Percentiles rank a stretch among this genome's conserved stretches.
Conservation (phyloP, 2,888 invertebrate genomes). For the Ashinkailepas kermadecensis region DNA sequence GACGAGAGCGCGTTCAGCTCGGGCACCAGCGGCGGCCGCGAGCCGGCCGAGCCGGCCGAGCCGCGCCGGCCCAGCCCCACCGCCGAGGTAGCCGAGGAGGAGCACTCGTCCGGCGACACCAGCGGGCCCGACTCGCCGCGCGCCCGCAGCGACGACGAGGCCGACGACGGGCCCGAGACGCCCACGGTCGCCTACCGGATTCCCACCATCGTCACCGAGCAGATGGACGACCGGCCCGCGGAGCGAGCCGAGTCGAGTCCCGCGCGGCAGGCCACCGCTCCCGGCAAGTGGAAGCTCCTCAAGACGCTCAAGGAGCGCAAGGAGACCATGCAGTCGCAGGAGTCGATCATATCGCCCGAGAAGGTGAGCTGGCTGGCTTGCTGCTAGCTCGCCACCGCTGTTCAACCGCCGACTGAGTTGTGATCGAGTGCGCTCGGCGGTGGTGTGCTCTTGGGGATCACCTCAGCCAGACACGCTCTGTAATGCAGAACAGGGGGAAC, state of each 20-base stretch:
- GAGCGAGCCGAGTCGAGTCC: not conserved
- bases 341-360: constrained; percentile 10
- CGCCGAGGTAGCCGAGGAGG: constrained; percentile 37
- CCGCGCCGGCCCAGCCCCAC: constrained; percentile 28
- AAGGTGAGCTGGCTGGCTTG: constrained; percentile 40
- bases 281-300: constrained; percentile 73
- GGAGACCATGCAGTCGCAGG: constrained; percentile 51
- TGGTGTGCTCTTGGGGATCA: too few species aligned
- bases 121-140: constrained; percentile 77
- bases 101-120: constrained; percentile 72
- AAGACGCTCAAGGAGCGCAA: constrained; percentile 83
- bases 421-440: too few species aligned
- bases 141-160: constrained; percentile 31
- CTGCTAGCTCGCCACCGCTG: too few species aligned
- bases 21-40: constrained; percentile 33
- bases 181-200: constrained; percentile 26
- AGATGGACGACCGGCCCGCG: not conserved
- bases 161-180: constrained; percentile 31
- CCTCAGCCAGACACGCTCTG: too few species aligned
- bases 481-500: too few species aligned
- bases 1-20: constrained; percentile 37
- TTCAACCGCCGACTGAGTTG: too few species aligned
- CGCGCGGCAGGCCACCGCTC: not conserved
- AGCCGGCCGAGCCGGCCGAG: constrained; percentile 26
- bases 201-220: constrained; percentile 27